Evolutionary conservation across 2,797 vertebrate genomes (phyloP).

Genomic region (Hephaestus fuliginosus): DNA sequence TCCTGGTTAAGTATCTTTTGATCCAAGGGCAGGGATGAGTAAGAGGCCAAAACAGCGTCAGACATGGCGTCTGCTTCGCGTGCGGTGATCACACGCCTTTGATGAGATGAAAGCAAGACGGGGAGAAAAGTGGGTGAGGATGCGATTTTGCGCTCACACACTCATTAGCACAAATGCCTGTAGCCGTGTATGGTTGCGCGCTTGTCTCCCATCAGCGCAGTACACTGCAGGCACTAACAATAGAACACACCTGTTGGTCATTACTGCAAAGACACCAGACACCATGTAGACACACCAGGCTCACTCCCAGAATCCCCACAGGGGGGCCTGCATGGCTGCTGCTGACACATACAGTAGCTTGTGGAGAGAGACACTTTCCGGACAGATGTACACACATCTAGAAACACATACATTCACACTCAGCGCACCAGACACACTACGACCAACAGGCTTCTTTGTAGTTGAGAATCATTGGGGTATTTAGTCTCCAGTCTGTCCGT

Average conservation of each 20-base stretch:
- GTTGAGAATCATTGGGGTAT: slow-evolving; percentile 39
- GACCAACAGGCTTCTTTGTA: slow-evolving; percentile 9
- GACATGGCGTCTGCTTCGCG: slow-evolving; percentile 42
- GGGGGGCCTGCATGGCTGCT: slow-evolving; percentile 53
- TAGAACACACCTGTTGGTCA: slow-evolving; percentile 84
- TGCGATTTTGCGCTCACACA: slow-evolving; percentile 43
- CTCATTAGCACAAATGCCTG: slow-evolving; percentile 50
- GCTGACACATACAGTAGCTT: slow-evolving; percentile 65
- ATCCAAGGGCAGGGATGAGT: slow-evolving; percentile 47
- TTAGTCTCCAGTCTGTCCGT: slow-evolving; percentile 36
- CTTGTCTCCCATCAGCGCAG: slow-evolving; percentile 48
- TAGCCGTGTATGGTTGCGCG: slow-evolving; percentile 68
- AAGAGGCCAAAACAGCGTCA: slow-evolving; percentile 43
- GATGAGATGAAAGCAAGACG: slow-evolving; percentile 30
- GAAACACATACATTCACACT: slow-evolving; percentile 6
- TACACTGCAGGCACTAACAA: slow-evolving; percentile 73
- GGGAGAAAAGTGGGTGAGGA: slow-evolving; percentile 36
- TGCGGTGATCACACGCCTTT: slow-evolving; percentile 55
- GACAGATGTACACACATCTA: slow-evolving; percentile 64
- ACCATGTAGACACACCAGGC: slow-evolving; percentile 71
- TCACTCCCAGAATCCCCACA: slow-evolving; percentile 59
- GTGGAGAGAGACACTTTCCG: slow-evolving; percentile 69
- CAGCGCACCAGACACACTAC: slow-evolving; percentile 7
- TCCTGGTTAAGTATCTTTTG: slow-evolving; percentile 52
- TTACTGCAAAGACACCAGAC: slow-evolving; percentile 78